Percentiles rank a stretch among this genome's conserved stretches.
These are phyloP conservation scores for Thera obeliscata DNA, from an alignment of 2,888 invertebrate genomes.

Conservation along the genomic window DNA sequence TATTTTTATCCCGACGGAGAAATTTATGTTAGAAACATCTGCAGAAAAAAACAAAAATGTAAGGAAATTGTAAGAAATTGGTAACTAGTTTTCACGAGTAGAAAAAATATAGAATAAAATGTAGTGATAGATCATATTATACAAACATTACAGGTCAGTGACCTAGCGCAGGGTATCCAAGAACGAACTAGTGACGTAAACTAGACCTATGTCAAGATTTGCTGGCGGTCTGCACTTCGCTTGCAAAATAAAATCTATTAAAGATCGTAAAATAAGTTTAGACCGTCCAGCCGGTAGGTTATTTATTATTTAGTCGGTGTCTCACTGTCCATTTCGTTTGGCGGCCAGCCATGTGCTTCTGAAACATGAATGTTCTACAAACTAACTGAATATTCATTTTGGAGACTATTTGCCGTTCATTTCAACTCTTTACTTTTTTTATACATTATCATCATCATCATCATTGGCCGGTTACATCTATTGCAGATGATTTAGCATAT, in stretches of 20 bases:
- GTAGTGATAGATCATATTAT: too few species aligned
- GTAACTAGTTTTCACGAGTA: too few species aligned
- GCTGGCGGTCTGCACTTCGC: conserved; percentile 4
- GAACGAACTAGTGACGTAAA: neutral
- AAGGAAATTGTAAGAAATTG: too few species aligned
- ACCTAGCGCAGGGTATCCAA: neutral
- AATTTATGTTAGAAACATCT: too few species aligned
- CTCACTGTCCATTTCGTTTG: conserved; percentile 27
- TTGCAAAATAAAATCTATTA: conserved; percentile 5
- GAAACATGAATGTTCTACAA: conserved; percentile 13
- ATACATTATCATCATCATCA: too few species aligned
- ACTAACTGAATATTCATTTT: conserved; percentile 1
- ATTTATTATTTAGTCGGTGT: conserved; percentile 10
- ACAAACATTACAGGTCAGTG: neutral
- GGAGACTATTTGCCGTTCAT: neutral
- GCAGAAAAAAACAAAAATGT: too few species aligned
- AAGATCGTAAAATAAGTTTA: conserved; percentile 4
- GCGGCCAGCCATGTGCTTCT: conserved; percentile 31
- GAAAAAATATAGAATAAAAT: too few species aligned
- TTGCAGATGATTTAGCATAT: too few species aligned
- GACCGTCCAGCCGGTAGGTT: conserved; percentile 6
- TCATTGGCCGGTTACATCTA: too few species aligned
- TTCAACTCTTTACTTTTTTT: neutral
- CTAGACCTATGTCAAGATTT: conserved; percentile 5
- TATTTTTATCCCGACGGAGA: too few species aligned